A percentile compares a stretch with the other conserved stretches of the same genome.
Evolutionary conservation across 2,113 vertebrate species (phyloP).

Genomic region (Mirza zaza): DNA sequence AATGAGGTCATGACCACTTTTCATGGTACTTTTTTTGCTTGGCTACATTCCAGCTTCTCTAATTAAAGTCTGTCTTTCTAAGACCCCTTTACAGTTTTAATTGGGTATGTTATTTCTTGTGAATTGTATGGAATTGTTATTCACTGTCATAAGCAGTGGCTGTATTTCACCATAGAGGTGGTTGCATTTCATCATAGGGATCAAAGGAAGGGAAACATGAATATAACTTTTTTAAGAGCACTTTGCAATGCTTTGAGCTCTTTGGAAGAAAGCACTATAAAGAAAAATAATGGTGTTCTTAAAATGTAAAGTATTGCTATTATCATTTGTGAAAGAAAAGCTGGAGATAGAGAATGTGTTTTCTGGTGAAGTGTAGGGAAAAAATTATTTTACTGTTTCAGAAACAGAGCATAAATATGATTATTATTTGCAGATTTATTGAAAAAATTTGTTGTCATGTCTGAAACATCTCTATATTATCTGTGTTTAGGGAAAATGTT

Average conservation of each 20-base stretch:
- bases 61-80: constrained; percentile 76
- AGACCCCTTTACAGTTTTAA: constrained; percentile 75
- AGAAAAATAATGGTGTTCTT: constrained; percentile 64
- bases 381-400: constrained; percentile 42
- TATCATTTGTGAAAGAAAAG: constrained; percentile 54
- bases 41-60: constrained; percentile 74
- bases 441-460: background rate
- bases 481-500: background rate
- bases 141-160: constrained; percentile 74
- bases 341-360: constrained; percentile 31
- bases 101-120: constrained; percentile 75
- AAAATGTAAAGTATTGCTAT: constrained; percentile 65
- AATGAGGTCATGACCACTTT: constrained; percentile 80
- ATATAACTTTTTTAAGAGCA: constrained; percentile 70
- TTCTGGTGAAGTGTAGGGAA: constrained; percentile 10
- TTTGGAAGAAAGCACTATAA: constrained; percentile 54
- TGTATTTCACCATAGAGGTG: constrained; percentile 58
- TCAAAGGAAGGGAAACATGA: constrained; percentile 72
- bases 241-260: constrained; percentile 54
- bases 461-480: background rate
- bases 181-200: constrained; percentile 68
- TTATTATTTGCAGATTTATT: constrained; percentile 32
- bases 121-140: constrained; percentile 73
- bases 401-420: constrained; percentile 21
- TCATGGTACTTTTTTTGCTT: constrained; percentile 70